phyloP scores from a whole-genome alignment of 2,113 vertebrate genomes.

The crab-eating macaque (Macaca fascicularis) region T2T-MFA8v1.1 NC_088378.1:77002001-77002500 shows the following conservation, averaged over 20 bases:
- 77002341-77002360: conserved; percentile 74
- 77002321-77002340: conserved; percentile 70
- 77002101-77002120: conserved; percentile 67
- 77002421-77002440: conserved; percentile 70
- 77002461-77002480: conserved; percentile 61
- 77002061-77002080: conserved; percentile 64
- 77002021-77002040: conserved; percentile 78
- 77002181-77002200: conserved; percentile 64
- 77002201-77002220: conserved; percentile 75
- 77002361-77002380: conserved; percentile 60
- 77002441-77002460: conserved; percentile 58
- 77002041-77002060: conserved; percentile 68
- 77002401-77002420: conserved; percentile 72
- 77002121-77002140: conserved; percentile 53
- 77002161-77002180: conserved; percentile 73
- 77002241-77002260: conserved; percentile 77
- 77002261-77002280: conserved; percentile 74
- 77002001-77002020: conserved; percentile 38
- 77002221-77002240: conserved; percentile 72
- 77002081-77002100: conserved; percentile 67
- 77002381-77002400: conserved; percentile 60
- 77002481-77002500: conserved; percentile 38
- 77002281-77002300: conserved; percentile 68
- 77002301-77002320: conserved; percentile 68
- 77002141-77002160: conserved; percentile 76